These are phyloP conservation scores for Creontiades dilutus DNA, from an alignment of 2,888 invertebrate species.

Conservation along the genomic window DNA sequence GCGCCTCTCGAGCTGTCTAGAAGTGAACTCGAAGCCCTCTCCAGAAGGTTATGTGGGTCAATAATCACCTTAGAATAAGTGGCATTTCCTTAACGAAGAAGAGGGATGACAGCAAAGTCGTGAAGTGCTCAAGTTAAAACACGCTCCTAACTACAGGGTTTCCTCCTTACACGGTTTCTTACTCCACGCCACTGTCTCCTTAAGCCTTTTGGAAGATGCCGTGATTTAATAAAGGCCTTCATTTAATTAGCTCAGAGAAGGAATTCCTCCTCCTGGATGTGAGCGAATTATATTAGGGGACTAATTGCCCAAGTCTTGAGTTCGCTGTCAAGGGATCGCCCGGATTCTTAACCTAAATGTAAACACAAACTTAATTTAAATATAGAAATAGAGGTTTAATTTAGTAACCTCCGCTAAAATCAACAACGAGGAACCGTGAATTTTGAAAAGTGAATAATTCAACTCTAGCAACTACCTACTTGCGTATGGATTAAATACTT, in stretches of 20 bases:
- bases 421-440: no score
- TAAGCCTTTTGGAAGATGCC: slow-evolving; percentile 53
- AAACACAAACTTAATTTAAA: not conserved
- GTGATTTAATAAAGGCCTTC: slow-evolving; percentile 61
- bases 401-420: no score
- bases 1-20: no score
- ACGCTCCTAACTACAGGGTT: slow-evolving; percentile 35
- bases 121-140: slow-evolving; percentile 62
- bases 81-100: slow-evolving; percentile 9
- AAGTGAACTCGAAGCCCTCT: not conserved
- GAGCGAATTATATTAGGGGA: slow-evolving; percentile 51
- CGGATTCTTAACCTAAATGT: not conserved
- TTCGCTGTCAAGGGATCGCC: not conserved
- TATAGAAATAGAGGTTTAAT: no score
- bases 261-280: slow-evolving; percentile 59
- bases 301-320: slow-evolving; percentile 48
- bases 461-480: no score
- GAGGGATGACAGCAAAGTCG: slow-evolving; percentile 43
- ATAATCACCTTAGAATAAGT: slow-evolving; percentile 39
- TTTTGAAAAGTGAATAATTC: no score
- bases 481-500: no score
- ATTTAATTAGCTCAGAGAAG: slow-evolving; percentile 57
- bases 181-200: slow-evolving; percentile 49
- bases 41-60: not conserved
- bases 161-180: slow-evolving; percentile 59